Percentiles rank a stretch among this genome's conserved stretches.
Evolutionary conservation across 2,113 vertebrate species (phyloP).

Genomic region (Callospermophilus lateralis): DNA sequence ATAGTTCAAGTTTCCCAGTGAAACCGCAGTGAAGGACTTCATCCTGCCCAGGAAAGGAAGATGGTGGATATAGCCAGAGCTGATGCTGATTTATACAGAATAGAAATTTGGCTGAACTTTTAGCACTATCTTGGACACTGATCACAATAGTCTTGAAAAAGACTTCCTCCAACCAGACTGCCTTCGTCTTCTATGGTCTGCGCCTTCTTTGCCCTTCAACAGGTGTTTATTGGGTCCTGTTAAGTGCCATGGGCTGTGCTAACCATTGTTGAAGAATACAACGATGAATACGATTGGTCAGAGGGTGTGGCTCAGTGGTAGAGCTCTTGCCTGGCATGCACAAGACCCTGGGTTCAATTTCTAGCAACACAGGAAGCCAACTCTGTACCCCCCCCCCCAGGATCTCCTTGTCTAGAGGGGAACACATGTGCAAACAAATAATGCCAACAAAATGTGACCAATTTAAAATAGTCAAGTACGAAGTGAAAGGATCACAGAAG

Average conservation of each 20-base stretch:
- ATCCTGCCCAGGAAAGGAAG: neutral
- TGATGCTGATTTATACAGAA: neutral
- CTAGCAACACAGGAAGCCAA: neutral
- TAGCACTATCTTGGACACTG: neutral
- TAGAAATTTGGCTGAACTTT: neutral
- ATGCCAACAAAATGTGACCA: neutral
- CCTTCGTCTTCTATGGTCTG: neutral
- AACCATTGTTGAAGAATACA: neutral
- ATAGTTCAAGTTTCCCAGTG: neutral
- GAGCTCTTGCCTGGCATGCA: neutral
- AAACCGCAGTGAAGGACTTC: slow-evolving; percentile 11
- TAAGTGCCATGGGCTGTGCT: neutral
- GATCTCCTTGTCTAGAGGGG: neutral
- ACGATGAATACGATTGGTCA: neutral
- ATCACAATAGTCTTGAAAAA: neutral
- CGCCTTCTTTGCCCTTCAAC: neutral
- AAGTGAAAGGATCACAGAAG: neutral
- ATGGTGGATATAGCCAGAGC: neutral
- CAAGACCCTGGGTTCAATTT: too few species aligned
- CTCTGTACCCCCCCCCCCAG: neutral
- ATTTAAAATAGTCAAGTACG: neutral
- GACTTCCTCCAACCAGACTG: neutral
- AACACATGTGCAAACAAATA: neutral
- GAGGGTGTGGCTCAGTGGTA: neutral
- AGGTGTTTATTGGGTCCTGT: neutral